These are phyloP conservation scores for Nerophis lumbriciformis DNA, from an alignment of 2,113 vertebrate species.

Conservation along the genomic window DNA sequence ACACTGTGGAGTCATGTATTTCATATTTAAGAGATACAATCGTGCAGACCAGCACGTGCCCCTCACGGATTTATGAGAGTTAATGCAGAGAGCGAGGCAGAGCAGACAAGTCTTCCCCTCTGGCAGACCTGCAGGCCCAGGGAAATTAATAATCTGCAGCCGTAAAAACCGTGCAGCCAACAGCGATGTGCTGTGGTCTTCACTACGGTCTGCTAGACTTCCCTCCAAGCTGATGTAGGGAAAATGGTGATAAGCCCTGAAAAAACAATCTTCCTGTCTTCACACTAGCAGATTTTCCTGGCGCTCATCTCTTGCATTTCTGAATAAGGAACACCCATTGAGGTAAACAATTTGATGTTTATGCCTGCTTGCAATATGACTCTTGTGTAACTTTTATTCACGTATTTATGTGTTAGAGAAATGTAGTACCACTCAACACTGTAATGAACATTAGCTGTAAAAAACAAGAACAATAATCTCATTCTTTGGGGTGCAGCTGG, in stretches of 20 bases:
- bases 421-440: neutral
- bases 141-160: constrained; percentile 53
- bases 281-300: constrained; percentile 5
- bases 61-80: constrained; percentile 53
- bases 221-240: constrained; percentile 5
- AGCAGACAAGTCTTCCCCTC: constrained; percentile 25
- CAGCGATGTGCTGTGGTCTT: constrained; percentile 10
- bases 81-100: constrained; percentile 41
- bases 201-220: neutral
- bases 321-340: constrained; percentile 18
- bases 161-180: constrained; percentile 21
- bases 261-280: constrained; percentile 15
- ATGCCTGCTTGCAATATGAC: neutral
- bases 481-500: constrained; percentile 9
- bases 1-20: too few species aligned
- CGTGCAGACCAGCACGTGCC: neutral
- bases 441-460: neutral
- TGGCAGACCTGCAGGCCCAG: constrained; percentile 9
- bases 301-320: constrained; percentile 21
- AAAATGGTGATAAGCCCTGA: constrained; percentile 15
- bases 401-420: neutral
- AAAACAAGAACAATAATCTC: neutral
- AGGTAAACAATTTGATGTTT: constrained; percentile 19
- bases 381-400: neutral
- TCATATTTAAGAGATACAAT: constrained; percentile 15